phyloP scores from a whole-genome alignment of 2,113 vertebrate species.

The Hippolais icterina region DNA sequence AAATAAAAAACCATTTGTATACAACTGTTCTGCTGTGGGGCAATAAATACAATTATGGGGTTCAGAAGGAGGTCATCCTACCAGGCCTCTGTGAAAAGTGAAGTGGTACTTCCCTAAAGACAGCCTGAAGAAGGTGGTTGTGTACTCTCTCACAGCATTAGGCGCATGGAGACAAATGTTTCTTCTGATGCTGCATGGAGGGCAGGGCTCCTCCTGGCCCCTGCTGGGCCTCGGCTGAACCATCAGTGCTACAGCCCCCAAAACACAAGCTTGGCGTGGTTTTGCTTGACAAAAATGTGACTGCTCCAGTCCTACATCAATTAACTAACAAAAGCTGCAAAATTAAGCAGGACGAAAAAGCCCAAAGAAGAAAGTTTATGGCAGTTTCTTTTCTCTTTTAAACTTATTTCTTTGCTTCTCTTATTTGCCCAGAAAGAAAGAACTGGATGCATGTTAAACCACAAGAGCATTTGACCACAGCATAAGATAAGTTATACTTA shows the following conservation, averaged over 20 bases:
- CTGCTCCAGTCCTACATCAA: background rate
- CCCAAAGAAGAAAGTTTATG: background rate
- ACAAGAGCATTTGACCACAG: background rate
- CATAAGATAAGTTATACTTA: background rate
- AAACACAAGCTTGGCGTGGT: background rate
- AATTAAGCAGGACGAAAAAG: background rate
- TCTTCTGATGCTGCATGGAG: background rate
- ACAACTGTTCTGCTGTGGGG: background rate
- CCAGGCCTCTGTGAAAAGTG: background rate
- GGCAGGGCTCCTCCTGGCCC: background rate
- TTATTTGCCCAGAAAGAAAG: background rate
- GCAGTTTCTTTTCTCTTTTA: background rate
- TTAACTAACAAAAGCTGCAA: background rate
- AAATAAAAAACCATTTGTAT: background rate
- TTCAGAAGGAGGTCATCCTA: background rate
- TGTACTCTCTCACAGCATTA: background rate
- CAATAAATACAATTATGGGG: background rate
- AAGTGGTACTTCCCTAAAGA: background rate
- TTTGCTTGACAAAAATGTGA: background rate
- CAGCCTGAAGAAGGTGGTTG: background rate
- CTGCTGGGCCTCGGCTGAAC: background rate
- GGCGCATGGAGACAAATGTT: fast-evolving
- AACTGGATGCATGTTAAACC: background rate
- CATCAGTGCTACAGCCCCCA: fast-evolving
- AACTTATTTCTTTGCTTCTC: background rate